These are phyloP conservation scores for Pholis gunnellus DNA, from an alignment of 2,113 vertebrate species.

Conservation along the genomic window DNA sequence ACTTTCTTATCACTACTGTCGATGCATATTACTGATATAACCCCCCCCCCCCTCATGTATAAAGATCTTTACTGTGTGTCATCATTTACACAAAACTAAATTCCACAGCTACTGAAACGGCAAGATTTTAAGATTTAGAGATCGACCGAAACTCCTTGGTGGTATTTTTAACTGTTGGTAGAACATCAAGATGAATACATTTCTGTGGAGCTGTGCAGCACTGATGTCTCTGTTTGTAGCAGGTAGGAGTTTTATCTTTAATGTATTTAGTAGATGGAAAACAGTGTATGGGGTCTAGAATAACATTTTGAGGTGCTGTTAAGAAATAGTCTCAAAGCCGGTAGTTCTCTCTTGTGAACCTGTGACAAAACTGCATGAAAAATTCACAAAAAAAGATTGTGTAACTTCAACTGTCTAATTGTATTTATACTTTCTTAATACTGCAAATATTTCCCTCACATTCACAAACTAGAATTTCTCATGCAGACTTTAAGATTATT, in stretches of 20 bases:
- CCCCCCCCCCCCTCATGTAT: not conserved
- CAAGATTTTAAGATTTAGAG: not conserved
- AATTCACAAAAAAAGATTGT: not conserved
- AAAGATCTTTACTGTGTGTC: not conserved
- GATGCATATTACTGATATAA: not conserved
- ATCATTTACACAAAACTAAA: not conserved
- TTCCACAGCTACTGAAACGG: not conserved
- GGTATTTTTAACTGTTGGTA: not conserved
- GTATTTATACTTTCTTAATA: not conserved
- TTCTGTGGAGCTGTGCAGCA: slow-evolving; percentile 44
- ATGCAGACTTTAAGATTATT: not conserved
- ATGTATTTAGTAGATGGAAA: not conserved
- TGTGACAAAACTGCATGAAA: not conserved
- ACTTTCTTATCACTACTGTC: slow-evolving; percentile 22
- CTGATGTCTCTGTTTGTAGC: slow-evolving; percentile 34
- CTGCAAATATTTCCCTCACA: not conserved
- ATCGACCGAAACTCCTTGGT: not conserved
- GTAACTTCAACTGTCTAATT: not conserved
- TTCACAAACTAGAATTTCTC: not conserved
- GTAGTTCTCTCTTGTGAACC: not conserved
- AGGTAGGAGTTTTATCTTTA: slow-evolving; percentile 36
- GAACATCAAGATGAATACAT: slow-evolving; percentile 16
- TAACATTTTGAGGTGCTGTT: not conserved
- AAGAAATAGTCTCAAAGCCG: not conserved
- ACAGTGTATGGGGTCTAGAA: not conserved